These are phyloP conservation scores for Paramormyrops hopkinsi DNA, from an alignment of 2,797 vertebrate species.

Conservation along the genomic window DNA sequence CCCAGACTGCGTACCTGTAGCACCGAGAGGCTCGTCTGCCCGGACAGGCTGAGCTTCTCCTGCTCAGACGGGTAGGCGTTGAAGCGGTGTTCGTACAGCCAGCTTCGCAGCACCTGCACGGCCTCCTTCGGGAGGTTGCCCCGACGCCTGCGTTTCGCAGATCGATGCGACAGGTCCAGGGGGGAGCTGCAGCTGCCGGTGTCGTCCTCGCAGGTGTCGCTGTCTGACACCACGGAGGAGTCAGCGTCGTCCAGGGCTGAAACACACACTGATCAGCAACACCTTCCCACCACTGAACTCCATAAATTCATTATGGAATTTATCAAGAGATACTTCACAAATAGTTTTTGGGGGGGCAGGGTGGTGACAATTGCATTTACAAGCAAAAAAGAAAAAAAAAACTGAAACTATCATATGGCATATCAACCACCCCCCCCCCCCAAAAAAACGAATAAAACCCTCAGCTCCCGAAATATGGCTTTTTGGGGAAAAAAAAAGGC, in stretches of 20 bases:
- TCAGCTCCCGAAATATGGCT: neutral
- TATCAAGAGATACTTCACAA: neutral
- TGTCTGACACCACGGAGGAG: constrained; percentile 73
- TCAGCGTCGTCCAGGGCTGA: constrained; percentile 60
- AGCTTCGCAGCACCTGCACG: constrained; percentile 84
- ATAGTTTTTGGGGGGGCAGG: neutral
- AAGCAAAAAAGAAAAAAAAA: neutral
- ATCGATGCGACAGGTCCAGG: constrained; percentile 65
- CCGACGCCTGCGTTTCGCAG: constrained; percentile 81
- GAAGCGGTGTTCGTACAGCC: constrained; percentile 90
- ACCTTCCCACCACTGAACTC: neutral
- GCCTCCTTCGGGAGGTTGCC: constrained; percentile 93
- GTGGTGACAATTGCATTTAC: neutral
- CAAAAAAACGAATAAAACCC: neutral
- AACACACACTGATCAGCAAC: constrained; percentile 22
- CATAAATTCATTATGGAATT: neutral
- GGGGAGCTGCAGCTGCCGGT: constrained; percentile 49
- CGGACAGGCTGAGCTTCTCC: constrained; percentile 85
- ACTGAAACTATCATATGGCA: neutral
- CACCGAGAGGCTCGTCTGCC: constrained; percentile 84
- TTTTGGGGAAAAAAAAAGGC: neutral
- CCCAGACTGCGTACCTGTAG: constrained; percentile 72
- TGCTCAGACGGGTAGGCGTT: constrained; percentile 93
- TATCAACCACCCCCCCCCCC: neutral
- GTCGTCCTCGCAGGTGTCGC: constrained; percentile 76